Percentiles rank a stretch among this genome's conserved stretches.
These are phyloP conservation scores for Balanococcus diminutus DNA, from an alignment of 2,888 invertebrate genomes.

Conservation along the genomic window DNA sequence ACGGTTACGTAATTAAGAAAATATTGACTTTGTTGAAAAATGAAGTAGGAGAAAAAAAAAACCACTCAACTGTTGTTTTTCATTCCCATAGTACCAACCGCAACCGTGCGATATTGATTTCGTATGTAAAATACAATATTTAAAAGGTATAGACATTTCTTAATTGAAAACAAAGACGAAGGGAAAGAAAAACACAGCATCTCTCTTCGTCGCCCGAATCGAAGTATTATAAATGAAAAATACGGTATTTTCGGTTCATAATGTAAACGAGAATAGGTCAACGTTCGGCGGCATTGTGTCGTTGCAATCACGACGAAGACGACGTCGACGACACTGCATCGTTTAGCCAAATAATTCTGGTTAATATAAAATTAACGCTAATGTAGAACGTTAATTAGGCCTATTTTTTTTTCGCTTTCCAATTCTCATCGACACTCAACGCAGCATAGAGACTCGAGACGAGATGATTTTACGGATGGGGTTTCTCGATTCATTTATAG, in stretches of 20 bases:
- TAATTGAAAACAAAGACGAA: too few relatives aligned
- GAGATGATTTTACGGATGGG: background rate
- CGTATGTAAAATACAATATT: too few relatives aligned
- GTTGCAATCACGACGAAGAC: background rate
- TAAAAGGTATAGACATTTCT: too few relatives aligned
- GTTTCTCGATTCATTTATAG: background rate
- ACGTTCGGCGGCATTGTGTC: background rate
- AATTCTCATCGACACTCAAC: background rate
- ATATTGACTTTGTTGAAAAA: background rate
- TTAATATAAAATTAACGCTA: background rate
- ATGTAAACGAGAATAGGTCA: background rate
- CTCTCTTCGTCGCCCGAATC: background rate
- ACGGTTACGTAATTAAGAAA: background rate
- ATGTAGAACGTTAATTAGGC: conserved; percentile 19
- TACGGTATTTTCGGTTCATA: background rate
- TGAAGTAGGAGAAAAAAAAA: background rate
- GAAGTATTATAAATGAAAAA: background rate
- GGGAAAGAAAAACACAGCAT: background rate
- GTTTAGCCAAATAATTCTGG: background rate
- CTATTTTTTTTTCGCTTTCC: background rate
- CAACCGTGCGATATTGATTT: too few relatives aligned
- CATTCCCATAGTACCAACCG: too few relatives aligned
- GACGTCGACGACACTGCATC: background rate
- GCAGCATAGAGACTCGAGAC: background rate
- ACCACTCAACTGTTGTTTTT: too few relatives aligned